Base-by-base conservation (phyloP, 2,888 invertebrate genomes). In the Drosophila seclusa region DNA sequence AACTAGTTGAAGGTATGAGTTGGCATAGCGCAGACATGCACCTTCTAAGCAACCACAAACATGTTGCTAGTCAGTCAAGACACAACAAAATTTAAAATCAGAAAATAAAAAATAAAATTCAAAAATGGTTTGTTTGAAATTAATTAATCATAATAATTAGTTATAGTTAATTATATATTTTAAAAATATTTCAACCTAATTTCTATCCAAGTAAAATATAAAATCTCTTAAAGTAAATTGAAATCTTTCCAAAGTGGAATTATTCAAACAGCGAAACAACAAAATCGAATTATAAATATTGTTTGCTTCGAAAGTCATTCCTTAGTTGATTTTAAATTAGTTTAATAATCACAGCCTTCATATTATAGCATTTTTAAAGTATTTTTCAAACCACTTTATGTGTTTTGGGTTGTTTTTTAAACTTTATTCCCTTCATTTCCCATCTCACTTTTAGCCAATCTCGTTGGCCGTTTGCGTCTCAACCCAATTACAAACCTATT, bases 401-500 rank as follows among this genome's bases (percentile, higher is more conserved):
- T 16, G 24, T 24, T 45, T 45, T 24, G 8, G 13, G 4, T 7
- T 24, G 7, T 27, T 10, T 49, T 49, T 27, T 27, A 2, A 18
- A 5, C 24, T 24, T 16, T 4, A 45, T 4, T 45, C 4, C 0
- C 4, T 24, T 16, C 16, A 45, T 8, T 45, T 24, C 2, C 45
- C 45, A 45, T 24, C 24, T 24, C 1, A 45, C 16, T 24, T 49
- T 50, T 52, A 24, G 38, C 29, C 62, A 59, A 38, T 49, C 62
- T 48, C 7, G 16, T 1, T 42, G 24, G 16, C 21, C 21, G 21
- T 27, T 24, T 6, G 34, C n/a, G 10, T 64, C 32, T 40, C 27
- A 55, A 24, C 13, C 45, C 68, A 69, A 68, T 76, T 60, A 63
- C 52, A 69, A 78, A 67, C 48, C 69, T 60, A 79, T 83, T 86